Evolutionary conservation across 1,140 invertebrate genomes (phyloP).

Genomic region (Tyrophagus putrescentiae): DNA sequence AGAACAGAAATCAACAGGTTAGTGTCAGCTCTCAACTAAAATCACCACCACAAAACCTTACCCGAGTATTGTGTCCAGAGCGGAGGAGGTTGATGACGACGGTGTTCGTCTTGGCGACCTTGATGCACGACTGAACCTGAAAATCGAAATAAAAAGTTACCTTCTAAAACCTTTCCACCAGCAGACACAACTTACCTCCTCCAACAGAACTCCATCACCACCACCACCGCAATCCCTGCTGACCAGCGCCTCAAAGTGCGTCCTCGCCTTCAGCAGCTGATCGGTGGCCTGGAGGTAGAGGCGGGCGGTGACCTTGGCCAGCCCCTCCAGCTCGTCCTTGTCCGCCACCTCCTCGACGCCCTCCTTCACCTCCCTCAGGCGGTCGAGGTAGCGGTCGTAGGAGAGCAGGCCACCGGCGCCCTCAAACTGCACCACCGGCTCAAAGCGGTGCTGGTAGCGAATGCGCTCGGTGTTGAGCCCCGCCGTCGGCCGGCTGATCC

Average conservation of each 20-base stretch:
- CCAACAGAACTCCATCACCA: too few relatives aligned
- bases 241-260: too few relatives aligned
- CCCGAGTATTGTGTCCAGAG: constrained; percentile 63
- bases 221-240: too few relatives aligned
- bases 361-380: constrained; percentile 40
- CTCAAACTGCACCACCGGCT: constrained; percentile 63
- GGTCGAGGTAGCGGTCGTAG: constrained; percentile 62
- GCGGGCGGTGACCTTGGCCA: constrained; percentile 76
- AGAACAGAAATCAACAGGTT: constrained; percentile 23
- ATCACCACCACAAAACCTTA: constrained; percentile 25
- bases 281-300: too few relatives aligned
- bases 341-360: constrained; percentile 42
- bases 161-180: too few relatives aligned
- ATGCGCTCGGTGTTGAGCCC: constrained; percentile 86
- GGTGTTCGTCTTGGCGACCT: constrained; percentile 84
- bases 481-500: constrained; percentile 56
- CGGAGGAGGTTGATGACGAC: constrained; percentile 79
- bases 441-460: constrained; percentile 81
- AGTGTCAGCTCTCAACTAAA: neutral
- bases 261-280: too few relatives aligned
- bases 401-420: constrained; percentile 77
- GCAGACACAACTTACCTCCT: too few relatives aligned
- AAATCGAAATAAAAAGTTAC: constrained; percentile 31
- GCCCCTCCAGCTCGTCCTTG: constrained; percentile 66
- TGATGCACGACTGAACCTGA: constrained; percentile 64